Conservation (phyloP, 2,888 invertebrate species). For the Oxyteleia sp. region DNA sequence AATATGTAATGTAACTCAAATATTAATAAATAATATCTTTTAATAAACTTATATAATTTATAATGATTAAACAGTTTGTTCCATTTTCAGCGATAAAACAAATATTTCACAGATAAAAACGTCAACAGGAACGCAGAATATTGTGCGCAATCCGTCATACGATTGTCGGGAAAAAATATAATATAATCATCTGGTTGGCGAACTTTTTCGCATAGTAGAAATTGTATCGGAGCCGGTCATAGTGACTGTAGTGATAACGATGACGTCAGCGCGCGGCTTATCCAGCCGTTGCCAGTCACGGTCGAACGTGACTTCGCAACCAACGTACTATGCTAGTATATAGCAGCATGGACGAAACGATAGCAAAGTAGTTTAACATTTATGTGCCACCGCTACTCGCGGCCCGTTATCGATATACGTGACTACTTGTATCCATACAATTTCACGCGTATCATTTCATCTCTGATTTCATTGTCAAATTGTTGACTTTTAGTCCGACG, state of each 20-base stretch:
- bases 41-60: too few species aligned
- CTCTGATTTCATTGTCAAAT: conserved; percentile 11
- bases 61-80: too few species aligned
- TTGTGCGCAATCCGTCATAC: conserved; percentile 27
- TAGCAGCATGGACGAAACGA: conserved; percentile 37
- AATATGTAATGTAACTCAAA: too few species aligned
- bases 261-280: conserved; percentile 61
- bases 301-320: conserved; percentile 69
- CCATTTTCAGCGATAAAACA: too few species aligned
- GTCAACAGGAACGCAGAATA: neutral
- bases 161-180: conserved; percentile 33
- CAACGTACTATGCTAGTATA: conserved; percentile 62
- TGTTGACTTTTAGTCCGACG: too few species aligned
- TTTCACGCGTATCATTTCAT: conserved; percentile 26
- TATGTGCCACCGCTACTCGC: conserved; percentile 46
- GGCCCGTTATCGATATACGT: conserved; percentile 53
- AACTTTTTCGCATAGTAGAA: conserved; percentile 44
- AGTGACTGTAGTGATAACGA: conserved; percentile 60
- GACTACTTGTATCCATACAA: conserved; percentile 47
- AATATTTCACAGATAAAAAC: too few species aligned
- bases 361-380: conserved; percentile 63
- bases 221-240: conserved; percentile 47
- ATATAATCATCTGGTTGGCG: conserved; percentile 44
- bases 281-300: conserved; percentile 62
- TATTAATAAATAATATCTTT: too few species aligned